These are phyloP conservation scores for Amia ocellicauda DNA, from an alignment of 2,113 vertebrate species.

Conservation along the genomic window DNA sequence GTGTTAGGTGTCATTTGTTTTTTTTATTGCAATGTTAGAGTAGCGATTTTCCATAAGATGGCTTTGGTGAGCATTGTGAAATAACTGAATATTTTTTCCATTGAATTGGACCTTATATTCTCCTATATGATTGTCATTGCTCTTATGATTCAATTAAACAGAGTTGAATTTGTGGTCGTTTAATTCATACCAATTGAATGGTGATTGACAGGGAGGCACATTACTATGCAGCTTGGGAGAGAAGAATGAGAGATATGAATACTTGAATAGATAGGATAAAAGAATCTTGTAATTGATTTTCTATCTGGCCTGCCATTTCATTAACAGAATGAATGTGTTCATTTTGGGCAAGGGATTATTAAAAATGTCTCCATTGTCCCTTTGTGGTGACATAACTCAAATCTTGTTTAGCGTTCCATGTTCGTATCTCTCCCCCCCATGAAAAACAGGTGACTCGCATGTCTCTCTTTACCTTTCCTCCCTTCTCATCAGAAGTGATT, in stretches of 20 bases:
- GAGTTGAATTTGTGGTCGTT: slow-evolving; percentile 49
- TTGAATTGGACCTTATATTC: slow-evolving; percentile 44
- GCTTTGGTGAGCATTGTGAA: slow-evolving; percentile 37
- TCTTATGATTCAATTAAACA: slow-evolving; percentile 61
- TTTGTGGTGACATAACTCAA: slow-evolving; percentile 42
- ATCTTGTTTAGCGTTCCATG: neutral
- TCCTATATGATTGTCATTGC: slow-evolving; percentile 57
- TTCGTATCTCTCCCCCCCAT: neutral
- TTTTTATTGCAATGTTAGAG: neutral
- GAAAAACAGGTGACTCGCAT: neutral
- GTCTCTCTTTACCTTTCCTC: neutral
- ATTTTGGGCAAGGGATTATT: slow-evolving; percentile 38
- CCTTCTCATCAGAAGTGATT: neutral
- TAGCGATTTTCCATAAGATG: slow-evolving; percentile 20
- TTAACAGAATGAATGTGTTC: slow-evolving; percentile 65
- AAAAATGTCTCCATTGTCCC: slow-evolving; percentile 40
- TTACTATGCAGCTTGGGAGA: slow-evolving; percentile 66
- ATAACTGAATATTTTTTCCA: slow-evolving; percentile 51
- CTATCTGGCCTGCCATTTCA: slow-evolving; percentile 63
- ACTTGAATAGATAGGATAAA: slow-evolving; percentile 68
- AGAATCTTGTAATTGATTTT: slow-evolving; percentile 76
- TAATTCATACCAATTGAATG: slow-evolving; percentile 48
- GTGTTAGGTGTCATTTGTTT: neutral
- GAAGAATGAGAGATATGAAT: slow-evolving; percentile 66
- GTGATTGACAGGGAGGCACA: slow-evolving; percentile 69